A percentile compares a stretch with the other conserved stretches of the same genome.
phyloP scores from a whole-genome alignment of 2,888 invertebrate genomes.

The Nipponacmea schrenckii region DNA sequence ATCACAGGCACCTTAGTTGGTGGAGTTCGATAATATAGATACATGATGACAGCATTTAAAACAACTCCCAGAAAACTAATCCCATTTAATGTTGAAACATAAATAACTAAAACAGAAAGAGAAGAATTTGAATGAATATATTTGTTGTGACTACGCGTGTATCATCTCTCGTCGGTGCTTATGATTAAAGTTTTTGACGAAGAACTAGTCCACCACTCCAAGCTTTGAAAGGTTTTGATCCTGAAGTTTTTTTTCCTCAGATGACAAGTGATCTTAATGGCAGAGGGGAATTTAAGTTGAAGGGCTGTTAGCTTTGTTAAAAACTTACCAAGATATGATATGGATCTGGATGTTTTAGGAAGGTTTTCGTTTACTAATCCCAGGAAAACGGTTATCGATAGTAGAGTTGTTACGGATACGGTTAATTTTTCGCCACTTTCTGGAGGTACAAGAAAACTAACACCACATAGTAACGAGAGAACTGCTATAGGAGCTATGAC shows the following conservation, averaged over 20 bases:
- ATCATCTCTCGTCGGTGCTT: neutral
- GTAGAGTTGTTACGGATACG: conserved; percentile 11
- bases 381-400: conserved; percentile 12
- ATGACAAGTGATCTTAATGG: neutral
- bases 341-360: conserved; percentile 13
- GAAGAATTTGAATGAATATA: no score
- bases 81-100: neutral
- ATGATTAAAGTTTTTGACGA: neutral
- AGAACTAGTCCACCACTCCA: no score
- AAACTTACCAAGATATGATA: conserved; percentile 17
- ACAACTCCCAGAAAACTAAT: neutral
- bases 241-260: no score
- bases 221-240: no score
- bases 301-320: neutral
- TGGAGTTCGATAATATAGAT: no score
- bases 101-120: conserved; percentile 1
- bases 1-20: no score
- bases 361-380: conserved; percentile 9
- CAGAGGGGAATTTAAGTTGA: neutral
- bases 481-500: neutral
- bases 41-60: neutral
- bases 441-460: conserved; percentile 18
- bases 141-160: no score
- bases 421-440: conserved; percentile 20
- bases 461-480: conserved; percentile 4